These are phyloP conservation scores for Urocyon cinereoargenteus DNA, from an alignment of 2,797 vertebrate species.

Conservation along the genomic window DNA sequence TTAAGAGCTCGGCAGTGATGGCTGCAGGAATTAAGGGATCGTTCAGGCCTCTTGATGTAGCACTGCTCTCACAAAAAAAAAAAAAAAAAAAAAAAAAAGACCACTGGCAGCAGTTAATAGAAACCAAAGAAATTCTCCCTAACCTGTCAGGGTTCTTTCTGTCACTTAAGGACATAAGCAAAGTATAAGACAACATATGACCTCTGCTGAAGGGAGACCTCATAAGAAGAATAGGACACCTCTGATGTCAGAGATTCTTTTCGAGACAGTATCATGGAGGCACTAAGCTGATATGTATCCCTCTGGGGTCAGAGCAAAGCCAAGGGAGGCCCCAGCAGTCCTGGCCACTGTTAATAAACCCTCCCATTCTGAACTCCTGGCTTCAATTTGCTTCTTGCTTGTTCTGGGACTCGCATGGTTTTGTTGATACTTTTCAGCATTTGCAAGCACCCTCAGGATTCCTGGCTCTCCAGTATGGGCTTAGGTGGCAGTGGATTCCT, in stretches of 20 bases:
- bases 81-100: not conserved
- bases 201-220: not conserved
- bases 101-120: not conserved
- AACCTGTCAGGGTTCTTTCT: not conserved
- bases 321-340: too few relatives aligned
- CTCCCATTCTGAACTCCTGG: not conserved
- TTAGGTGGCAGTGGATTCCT: not conserved
- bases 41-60: not conserved
- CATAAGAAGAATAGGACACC: not conserved
- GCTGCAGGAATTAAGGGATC: not conserved
- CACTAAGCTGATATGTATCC: not conserved
- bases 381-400: not conserved
- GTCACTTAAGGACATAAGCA: not conserved
- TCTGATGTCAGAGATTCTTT: not conserved
- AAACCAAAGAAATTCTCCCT: not conserved
- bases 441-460: not conserved
- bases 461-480: not conserved
- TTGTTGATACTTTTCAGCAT: not conserved
- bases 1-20: conserved; percentile 3
- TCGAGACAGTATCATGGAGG: not conserved
- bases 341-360: rapidly evolving
- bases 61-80: not conserved
- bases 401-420: not conserved
- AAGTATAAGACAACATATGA: not conserved
- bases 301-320: not conserved